These are phyloP conservation scores for Nasonia vitripennis DNA, from an alignment of 1,140 invertebrate genomes.

Conservation along the genomic window DNA sequence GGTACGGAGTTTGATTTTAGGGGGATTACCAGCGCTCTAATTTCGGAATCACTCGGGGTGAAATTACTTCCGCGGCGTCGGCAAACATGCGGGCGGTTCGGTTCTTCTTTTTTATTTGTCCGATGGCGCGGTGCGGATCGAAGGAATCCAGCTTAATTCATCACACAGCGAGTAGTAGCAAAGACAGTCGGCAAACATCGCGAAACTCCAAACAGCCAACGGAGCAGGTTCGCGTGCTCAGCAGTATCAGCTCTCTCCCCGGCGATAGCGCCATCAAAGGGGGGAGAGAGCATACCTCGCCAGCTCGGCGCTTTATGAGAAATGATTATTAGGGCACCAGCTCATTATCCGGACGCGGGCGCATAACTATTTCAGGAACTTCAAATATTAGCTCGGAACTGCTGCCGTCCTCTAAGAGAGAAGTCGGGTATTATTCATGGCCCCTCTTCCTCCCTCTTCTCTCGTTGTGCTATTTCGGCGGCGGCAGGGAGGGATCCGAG, in stretches of 20 bases:
- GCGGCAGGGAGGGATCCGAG: neutral
- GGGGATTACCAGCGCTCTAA: neutral
- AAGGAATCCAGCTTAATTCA: no score
- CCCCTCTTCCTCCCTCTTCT: neutral
- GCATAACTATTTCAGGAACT: constrained; percentile 60
- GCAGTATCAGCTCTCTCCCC: neutral
- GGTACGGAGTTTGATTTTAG: neutral
- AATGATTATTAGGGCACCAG: constrained; percentile 59
- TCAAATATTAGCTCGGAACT: constrained; percentile 60
- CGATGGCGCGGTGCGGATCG: no score
- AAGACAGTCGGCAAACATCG: neutral
- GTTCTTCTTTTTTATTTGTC: neutral
- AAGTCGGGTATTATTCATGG: neutral
- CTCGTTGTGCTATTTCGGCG: neutral
- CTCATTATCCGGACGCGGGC: constrained; percentile 56
- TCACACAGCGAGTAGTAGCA: no score
- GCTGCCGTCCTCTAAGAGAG: neutral
- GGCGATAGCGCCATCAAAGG: neutral
- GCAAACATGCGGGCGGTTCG: neutral
- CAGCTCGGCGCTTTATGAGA: constrained; percentile 36
- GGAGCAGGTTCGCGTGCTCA: no score
- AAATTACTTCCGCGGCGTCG: neutral
- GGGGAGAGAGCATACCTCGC: neutral
- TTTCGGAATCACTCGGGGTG: neutral
- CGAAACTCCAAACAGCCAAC: neutral